phyloP scores from a whole-genome alignment of 2,888 invertebrate species.

The Apomyelois bistriatella region DNA sequence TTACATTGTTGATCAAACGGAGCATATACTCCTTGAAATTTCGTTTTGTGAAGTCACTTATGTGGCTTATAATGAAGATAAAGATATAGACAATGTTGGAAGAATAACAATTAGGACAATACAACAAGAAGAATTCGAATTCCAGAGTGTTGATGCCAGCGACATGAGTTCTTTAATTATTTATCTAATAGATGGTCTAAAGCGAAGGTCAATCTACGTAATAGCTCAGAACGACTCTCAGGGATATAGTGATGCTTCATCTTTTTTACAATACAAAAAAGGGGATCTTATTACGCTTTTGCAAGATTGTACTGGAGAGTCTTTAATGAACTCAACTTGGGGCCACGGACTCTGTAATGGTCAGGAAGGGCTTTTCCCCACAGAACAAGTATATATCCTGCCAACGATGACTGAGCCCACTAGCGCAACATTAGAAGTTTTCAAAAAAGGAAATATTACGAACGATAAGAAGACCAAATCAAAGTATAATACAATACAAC shows the following conservation, averaged over 20 bases:
- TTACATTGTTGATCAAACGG: conserved; percentile 94
- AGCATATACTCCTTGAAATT: conserved; percentile 92
- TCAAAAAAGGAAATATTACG: conserved; percentile 80
- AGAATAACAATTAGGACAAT: conserved; percentile 89
- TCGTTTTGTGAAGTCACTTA: conserved; percentile 92
- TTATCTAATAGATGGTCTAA: conserved; percentile 91
- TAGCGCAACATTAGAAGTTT: conserved; percentile 81
- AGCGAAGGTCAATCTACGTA: conserved; percentile 90
- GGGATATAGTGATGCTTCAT: conserved; percentile 76
- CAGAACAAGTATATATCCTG: conserved; percentile 91
- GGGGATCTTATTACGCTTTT: conserved; percentile 92
- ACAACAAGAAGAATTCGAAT: conserved; percentile 93
- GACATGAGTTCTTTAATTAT: conserved; percentile 91
- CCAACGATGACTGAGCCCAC: conserved; percentile 90
- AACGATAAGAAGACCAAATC: conserved; percentile 61
- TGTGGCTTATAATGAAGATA: conserved; percentile 81
- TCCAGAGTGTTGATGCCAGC: conserved; percentile 93
- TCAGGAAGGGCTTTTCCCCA: conserved; percentile 90
- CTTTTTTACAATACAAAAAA: conserved; percentile 80
- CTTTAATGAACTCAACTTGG: conserved; percentile 85
- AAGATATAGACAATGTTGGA: conserved; percentile 76
- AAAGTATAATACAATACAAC: conserved; percentile 79
- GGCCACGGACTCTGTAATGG: conserved; percentile 86
- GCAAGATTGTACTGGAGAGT: conserved; percentile 87
- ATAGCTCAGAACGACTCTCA: conserved; percentile 84